These are phyloP conservation scores for Gastrophysa polygoni DNA, from an alignment of 2,888 invertebrate genomes.

Conservation along the genomic window DNA sequence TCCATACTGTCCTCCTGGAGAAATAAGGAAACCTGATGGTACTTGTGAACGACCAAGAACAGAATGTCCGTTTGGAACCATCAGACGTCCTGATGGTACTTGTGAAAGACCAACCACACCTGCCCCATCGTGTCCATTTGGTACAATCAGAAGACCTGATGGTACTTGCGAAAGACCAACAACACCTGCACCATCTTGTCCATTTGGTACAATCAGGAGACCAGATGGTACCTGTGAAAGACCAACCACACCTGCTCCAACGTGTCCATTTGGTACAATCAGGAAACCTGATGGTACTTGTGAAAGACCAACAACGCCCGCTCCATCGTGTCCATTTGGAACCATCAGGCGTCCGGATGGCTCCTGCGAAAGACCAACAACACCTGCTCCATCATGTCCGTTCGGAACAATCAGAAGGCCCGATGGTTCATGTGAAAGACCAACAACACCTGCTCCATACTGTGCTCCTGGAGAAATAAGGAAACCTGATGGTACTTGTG, in stretches of 20 bases:
- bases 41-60: constrained; percentile 17
- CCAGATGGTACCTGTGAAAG: constrained; percentile 22
- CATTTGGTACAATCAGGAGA: constrained; percentile 18
- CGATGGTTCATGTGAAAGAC: constrained; percentile 11
- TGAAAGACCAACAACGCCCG: constrained; percentile 14
- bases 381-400: constrained; percentile 29
- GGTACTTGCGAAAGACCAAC: constrained; percentile 19
- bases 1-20: constrained; percentile 20
- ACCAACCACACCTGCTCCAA: neutral
- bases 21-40: constrained; percentile 14
- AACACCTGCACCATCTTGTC: constrained; percentile 16
- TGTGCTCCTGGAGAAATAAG: constrained; percentile 31
- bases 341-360: constrained; percentile 10
- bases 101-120: constrained; percentile 14
- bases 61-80: constrained; percentile 26
- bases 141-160: constrained; percentile 13
- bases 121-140: constrained; percentile 20
- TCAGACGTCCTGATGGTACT: constrained; percentile 18
- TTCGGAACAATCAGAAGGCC: constrained; percentile 26
- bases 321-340: constrained; percentile 20
- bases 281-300: constrained; percentile 15
- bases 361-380: constrained; percentile 3
- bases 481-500: constrained; percentile 18
- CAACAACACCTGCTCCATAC: constrained; percentile 11
- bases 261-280: constrained; percentile 13